Evolutionary conservation across 2,888 invertebrate species (phyloP).

Genomic region (Oscheius sp.): DNA sequence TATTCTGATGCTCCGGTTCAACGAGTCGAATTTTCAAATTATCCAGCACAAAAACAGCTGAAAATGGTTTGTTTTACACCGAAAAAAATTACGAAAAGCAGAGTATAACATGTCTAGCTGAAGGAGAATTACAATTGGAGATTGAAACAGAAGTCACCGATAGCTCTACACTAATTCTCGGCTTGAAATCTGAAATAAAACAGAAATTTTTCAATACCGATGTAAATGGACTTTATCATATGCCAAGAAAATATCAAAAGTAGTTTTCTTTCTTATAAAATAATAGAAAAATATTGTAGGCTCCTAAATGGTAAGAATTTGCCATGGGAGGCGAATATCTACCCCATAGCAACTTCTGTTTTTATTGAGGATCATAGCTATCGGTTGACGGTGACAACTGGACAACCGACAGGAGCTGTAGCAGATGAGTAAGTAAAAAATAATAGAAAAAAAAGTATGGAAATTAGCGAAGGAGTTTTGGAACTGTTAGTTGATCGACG

Average conservation of each 20-base stretch:
- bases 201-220: slow-evolving; percentile 49
- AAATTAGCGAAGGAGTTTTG: slow-evolving; percentile 16
- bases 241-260: slow-evolving; percentile 39
- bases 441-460: too few species aligned
- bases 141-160: neutral
- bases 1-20: neutral
- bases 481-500: slow-evolving; percentile 50
- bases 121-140: slow-evolving; percentile 24
- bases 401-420: slow-evolving; percentile 16
- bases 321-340: slow-evolving; percentile 48
- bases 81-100: neutral
- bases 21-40: neutral
- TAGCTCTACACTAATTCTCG: slow-evolving; percentile 10
- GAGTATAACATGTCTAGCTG: neutral
- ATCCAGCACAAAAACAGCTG: neutral
- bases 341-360: slow-evolving; percentile 46
- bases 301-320: neutral
- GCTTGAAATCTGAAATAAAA: slow-evolving; percentile 15
- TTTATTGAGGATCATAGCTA: slow-evolving; percentile 42
- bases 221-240: slow-evolving; percentile 54
- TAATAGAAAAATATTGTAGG: neutral
- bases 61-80: neutral
- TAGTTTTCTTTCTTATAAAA: neutral
- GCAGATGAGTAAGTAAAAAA: slow-evolving; percentile 6
- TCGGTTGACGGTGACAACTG: slow-evolving; percentile 31